These are phyloP conservation scores for Cromileptes altivelis DNA, from an alignment of 2,113 vertebrate species.

Conservation along the genomic window DNA sequence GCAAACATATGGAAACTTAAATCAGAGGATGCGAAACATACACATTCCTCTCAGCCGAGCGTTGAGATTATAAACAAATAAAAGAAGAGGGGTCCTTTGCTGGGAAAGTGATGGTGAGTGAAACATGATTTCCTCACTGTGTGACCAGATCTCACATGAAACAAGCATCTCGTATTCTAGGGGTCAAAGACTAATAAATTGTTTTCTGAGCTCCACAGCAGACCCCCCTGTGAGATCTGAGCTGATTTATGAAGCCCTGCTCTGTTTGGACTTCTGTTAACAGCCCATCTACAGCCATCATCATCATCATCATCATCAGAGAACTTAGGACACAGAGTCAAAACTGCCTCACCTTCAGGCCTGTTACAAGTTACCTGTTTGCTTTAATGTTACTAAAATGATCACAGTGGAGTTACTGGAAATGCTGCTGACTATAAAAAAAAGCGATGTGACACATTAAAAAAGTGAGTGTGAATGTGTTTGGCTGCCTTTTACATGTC, in stretches of 20 bases:
- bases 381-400: conserved; percentile 3
- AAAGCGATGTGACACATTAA: conserved; percentile 13
- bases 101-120: conserved; percentile 16
- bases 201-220: conserved; percentile 31
- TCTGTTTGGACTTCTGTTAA: conserved; percentile 52
- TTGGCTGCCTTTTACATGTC: conserved; percentile 33
- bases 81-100: conserved; percentile 21
- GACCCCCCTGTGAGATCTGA: conserved; percentile 60
- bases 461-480: conserved; percentile 35
- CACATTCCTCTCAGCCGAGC: conserved; percentile 56
- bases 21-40: conserved; percentile 54
- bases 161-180: conserved; percentile 54
- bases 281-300: conserved; percentile 7
- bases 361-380: conserved; percentile 16
- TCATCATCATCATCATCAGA: not conserved
- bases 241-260: conserved; percentile 26
- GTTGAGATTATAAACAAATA: conserved; percentile 67
- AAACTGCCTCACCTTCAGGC: conserved; percentile 2
- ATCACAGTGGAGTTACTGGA: conserved; percentile 24
- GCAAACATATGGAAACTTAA: conserved; percentile 66
- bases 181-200: conserved; percentile 56
- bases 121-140: conserved; percentile 32
- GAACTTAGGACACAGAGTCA: conserved; percentile 16
- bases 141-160: conserved; percentile 57
- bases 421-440: conserved; percentile 28